Conservation (phyloP, 2,113 vertebrate species). For the Cebidichthys violaceus region DNA sequence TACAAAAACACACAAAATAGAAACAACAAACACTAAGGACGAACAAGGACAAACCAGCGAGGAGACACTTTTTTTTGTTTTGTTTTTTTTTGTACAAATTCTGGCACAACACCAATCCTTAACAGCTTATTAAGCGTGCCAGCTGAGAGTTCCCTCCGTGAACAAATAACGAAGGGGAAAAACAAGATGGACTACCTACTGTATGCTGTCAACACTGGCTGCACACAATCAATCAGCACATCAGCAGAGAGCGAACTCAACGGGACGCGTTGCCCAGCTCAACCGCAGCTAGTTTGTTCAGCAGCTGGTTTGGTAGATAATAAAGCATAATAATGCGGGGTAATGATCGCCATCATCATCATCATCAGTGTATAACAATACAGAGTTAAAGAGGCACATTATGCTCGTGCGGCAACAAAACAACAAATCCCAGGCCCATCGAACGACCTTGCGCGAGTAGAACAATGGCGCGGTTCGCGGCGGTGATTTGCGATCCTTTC, state of each 20-base stretch:
- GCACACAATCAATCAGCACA: conserved; percentile 70
- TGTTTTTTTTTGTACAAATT: no score
- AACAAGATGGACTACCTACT: conserved; percentile 72
- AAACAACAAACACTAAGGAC: conserved; percentile 33
- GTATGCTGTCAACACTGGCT: conserved; percentile 63
- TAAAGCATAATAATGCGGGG: conserved; percentile 21
- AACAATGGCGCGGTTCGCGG: conserved; percentile 31
- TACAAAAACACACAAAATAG: background rate
- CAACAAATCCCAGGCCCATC: conserved; percentile 22
- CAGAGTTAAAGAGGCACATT: conserved; percentile 20
- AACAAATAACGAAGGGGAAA: conserved; percentile 69
- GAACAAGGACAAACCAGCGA: conserved; percentile 41
- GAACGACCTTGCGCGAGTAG: conserved; percentile 46
- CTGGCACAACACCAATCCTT: conserved; percentile 47
- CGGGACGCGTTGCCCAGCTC: conserved; percentile 6
- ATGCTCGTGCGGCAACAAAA: conserved; percentile 21
- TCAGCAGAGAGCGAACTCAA: conserved; percentile 39
- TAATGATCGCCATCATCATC: conserved; percentile 20
- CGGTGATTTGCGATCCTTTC: conserved; percentile 50
- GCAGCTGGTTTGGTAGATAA: conserved; percentile 23
- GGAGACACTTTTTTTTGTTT: conserved; percentile 31
- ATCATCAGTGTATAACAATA: conserved; percentile 13
- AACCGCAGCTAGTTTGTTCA: conserved; percentile 7
- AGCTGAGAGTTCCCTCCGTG: conserved; percentile 56
- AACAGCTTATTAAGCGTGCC: conserved; percentile 64